phyloP scores from a whole-genome alignment of 2,797 vertebrate genomes.

The Limnodromus scolopaceus region DNA sequence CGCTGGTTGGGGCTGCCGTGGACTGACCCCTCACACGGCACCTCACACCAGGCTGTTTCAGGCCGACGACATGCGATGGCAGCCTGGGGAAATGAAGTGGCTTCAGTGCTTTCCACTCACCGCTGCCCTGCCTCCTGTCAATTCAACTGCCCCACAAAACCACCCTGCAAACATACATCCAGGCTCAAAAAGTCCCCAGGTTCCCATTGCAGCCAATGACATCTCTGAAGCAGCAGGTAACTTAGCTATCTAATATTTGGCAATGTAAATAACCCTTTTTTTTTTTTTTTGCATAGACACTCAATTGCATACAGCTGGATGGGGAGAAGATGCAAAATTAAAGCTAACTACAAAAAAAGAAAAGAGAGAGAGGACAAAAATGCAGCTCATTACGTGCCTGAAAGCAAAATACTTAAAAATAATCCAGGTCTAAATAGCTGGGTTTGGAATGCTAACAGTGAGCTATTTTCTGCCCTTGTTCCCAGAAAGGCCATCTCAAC shows the following conservation, averaged over 20 bases:
- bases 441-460: slow-evolving; percentile 51
- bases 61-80: fast-evolving
- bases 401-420: slow-evolving; percentile 48
- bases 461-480: slow-evolving; percentile 51
- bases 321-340: not conserved
- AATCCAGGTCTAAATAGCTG: slow-evolving; percentile 43
- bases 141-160: not conserved
- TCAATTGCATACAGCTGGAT: not conserved
- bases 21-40: fast-evolving
- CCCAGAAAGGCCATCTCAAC: not conserved
- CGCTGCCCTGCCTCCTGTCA: not conserved
- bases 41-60: fast-evolving
- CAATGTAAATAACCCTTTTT: not conserved
- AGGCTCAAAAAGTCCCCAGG: not conserved
- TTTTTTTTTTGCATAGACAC: not conserved
- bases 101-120: fast-evolving
- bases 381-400: not conserved
- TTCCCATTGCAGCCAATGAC: fast-evolving
- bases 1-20: fast-evolving
- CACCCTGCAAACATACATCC: fast-evolving
- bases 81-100: not conserved
- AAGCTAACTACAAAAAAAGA: not conserved
- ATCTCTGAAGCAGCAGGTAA: not conserved
- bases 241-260: not conserved
- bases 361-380: not conserved